A percentile compares a stretch with the other conserved stretches of the same genome.
Evolutionary conservation across 2,113 vertebrate species (phyloP).

Genomic region (Promerops cafer): DNA sequence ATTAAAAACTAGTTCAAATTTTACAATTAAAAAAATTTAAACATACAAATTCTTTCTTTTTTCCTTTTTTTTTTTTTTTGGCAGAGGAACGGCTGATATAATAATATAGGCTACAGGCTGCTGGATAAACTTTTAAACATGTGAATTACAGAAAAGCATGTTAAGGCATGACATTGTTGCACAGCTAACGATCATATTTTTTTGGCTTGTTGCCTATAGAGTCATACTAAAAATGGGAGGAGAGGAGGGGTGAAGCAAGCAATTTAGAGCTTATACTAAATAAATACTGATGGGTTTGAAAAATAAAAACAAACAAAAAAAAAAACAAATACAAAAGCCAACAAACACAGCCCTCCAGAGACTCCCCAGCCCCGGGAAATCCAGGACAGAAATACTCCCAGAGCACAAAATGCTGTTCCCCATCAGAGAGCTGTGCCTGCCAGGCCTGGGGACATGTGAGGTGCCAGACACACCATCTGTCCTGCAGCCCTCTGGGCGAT

Average conservation of each 20-base stretch:
- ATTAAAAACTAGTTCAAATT: neutral
- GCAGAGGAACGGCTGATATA: neutral
- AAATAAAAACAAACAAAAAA: neutral
- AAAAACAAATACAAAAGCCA: neutral
- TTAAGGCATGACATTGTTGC: conserved; percentile 42
- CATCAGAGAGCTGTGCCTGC: neutral
- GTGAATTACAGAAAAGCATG: conserved; percentile 18
- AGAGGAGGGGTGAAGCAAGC: neutral
- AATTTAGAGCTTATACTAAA: neutral
- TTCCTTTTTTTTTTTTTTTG: neutral
- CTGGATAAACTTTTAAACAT: neutral
- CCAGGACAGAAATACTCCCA: neutral
- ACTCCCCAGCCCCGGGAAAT: neutral
- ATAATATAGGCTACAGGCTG: neutral
- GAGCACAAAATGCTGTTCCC: neutral
- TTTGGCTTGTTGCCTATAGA: conserved; percentile 7
- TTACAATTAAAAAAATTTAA: neutral
- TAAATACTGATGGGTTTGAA: neutral
- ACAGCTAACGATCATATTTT: neutral
- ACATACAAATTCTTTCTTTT: neutral
- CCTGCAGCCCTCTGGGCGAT: neutral
- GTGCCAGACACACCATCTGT: neutral
- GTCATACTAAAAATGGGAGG: neutral
- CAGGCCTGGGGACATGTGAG: neutral
- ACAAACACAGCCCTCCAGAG: neutral